Conservation (phyloP, 2,113 vertebrate genomes). For the Girardinichthys multiradiatus region DNA sequence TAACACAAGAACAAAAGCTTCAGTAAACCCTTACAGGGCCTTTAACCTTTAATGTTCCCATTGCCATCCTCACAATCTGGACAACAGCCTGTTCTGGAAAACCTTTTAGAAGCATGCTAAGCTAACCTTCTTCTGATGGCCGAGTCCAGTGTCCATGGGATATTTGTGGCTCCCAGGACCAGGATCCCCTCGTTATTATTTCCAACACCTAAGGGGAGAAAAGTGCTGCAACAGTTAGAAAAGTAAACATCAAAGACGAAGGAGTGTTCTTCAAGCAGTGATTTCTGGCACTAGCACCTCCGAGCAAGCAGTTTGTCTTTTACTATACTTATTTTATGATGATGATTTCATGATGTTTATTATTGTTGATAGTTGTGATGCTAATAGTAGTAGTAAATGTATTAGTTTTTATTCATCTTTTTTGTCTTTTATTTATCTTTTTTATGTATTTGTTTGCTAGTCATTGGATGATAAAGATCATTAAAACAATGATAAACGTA, state of each 20-base stretch:
- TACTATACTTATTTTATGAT: no score
- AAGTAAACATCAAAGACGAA: neutral
- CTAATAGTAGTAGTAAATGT: no score
- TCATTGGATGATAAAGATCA: no score
- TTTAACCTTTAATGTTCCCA: conserved; percentile 22
- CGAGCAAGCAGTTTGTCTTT: no score
- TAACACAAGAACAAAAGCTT: conserved; percentile 50
- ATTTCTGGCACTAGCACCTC: neutral
- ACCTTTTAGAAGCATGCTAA: conserved; percentile 68
- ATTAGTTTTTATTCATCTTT: no score
- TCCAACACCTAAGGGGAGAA: conserved; percentile 85
- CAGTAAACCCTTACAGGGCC: neutral
- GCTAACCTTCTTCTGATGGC: conserved; percentile 97
- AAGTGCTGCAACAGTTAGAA: neutral
- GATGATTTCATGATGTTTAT: no score
- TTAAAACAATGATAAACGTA: no score
- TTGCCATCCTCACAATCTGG: neutral
- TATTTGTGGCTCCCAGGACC: conserved; percentile 97
- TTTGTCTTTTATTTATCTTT: no score
- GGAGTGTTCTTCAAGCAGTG: neutral
- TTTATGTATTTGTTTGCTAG: no score
- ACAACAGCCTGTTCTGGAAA: neutral
- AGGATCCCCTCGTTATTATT: conserved; percentile 94
- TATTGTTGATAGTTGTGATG: no score
- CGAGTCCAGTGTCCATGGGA: conserved; percentile 97